Conservation (phyloP, 2,888 invertebrate species). For the Megaustenia siamemsis region DNA sequence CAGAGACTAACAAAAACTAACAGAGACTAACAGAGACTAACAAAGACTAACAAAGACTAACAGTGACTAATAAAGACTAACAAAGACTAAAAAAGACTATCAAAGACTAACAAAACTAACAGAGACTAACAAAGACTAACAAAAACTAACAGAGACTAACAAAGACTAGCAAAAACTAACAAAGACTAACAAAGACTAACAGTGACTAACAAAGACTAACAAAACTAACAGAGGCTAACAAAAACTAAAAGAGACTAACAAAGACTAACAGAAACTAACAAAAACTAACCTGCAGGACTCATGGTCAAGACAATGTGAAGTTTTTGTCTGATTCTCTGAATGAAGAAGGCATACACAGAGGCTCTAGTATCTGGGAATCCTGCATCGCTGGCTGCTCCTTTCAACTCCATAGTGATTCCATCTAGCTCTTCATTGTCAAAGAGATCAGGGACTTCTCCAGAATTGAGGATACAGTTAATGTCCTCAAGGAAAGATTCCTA, state of each 20-base stretch:
- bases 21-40: too few relatives aligned
- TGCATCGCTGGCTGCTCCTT: conserved; percentile 75
- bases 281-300: conserved; percentile 76
- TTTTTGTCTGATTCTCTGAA: conserved; percentile 76
- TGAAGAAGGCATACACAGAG: conserved; percentile 78
- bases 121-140: too few relatives aligned
- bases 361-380: conserved; percentile 77
- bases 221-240: too few relatives aligned
- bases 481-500: conserved; percentile 80
- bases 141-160: too few relatives aligned
- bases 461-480: conserved; percentile 79
- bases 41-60: too few relatives aligned
- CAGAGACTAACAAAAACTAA: too few relatives aligned
- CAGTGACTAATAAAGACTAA: not conserved
- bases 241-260: not conserved
- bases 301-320: conserved; percentile 79
- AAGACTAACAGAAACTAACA: too few relatives aligned
- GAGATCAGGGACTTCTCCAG: conserved; percentile 79
- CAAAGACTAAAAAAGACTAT: not conserved
- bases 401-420: conserved; percentile 78
- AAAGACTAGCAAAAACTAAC: too few relatives aligned
- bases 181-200: too few relatives aligned
- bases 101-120: too few relatives aligned
- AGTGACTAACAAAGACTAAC: too few relatives aligned
- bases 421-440: conserved; percentile 80